phyloP scores from a whole-genome alignment of 2,113 vertebrate genomes.

The Emydura subglobosa region DNA sequence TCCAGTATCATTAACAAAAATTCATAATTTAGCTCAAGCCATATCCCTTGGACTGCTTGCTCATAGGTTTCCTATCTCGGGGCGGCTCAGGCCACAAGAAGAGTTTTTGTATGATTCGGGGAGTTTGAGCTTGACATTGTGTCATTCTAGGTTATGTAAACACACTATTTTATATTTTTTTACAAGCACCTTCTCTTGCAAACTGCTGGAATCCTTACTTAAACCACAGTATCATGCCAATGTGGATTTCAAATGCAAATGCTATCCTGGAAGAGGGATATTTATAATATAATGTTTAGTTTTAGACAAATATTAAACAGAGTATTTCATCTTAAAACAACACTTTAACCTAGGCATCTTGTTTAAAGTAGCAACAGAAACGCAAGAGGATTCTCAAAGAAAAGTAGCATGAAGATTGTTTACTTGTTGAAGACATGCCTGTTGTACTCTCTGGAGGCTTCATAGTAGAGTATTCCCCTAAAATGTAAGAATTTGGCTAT shows the following conservation, averaged over 20 bases:
- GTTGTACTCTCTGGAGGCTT: not conserved
- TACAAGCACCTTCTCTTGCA: not conserved
- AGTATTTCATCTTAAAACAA: not conserved
- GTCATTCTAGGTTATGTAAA: not conserved
- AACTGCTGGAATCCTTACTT: not conserved
- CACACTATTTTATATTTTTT: not conserved
- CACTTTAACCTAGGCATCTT: not conserved
- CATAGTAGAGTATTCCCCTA: not conserved
- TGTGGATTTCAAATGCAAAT: not conserved
- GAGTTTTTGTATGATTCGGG: not conserved
- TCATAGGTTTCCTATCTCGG: not conserved
- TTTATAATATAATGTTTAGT: not conserved
- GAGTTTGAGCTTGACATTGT: not conserved
- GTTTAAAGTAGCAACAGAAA: not conserved
- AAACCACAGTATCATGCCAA: not conserved
- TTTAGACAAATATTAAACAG: not conserved
- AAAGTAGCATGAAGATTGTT: not conserved
- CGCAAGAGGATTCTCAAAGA: not conserved
- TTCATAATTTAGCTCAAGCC: not conserved
- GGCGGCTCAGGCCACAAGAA: not conserved
- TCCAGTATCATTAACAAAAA: not conserved
- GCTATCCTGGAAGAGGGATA: not conserved
- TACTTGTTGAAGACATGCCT: not conserved
- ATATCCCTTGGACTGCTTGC: not conserved
- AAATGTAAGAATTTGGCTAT: not conserved